A percentile compares a stretch with the other conserved stretches of the same genome.
These are phyloP conservation scores for Halcyon malimbica DNA, from an alignment of 2,113 vertebrate species.

Conservation along the genomic window DNA sequence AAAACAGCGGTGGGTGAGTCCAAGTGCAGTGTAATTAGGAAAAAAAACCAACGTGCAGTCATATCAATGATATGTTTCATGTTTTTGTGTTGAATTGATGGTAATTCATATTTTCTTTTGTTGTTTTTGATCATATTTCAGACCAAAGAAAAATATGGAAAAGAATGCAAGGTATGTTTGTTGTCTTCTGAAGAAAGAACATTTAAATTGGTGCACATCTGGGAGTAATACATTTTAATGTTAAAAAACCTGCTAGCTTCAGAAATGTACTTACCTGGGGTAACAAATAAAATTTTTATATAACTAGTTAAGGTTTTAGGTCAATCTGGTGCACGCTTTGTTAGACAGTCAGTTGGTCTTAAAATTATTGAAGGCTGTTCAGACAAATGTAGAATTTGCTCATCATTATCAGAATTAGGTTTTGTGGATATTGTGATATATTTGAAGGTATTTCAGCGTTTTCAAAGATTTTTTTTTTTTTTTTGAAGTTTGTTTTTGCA, in stretches of 20 bases:
- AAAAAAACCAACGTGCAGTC: accelerated
- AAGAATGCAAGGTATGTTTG: slow-evolving; percentile 94
- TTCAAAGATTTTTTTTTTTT: not conserved
- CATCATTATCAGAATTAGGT: not conserved
- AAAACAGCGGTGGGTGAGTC: not conserved
- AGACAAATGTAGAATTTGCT: not conserved
- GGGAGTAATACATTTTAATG: not conserved
- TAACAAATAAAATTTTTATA: not conserved
- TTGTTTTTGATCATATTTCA: slow-evolving; percentile 67
- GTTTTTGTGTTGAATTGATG: not conserved
- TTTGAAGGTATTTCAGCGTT: not conserved
- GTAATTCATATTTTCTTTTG: not conserved
- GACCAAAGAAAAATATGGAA: slow-evolving; percentile 99
- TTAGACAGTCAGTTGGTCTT: not conserved
- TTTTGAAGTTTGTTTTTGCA: not conserved
- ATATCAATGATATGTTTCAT: accelerated
- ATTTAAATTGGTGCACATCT: not conserved
- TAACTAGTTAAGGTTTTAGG: not conserved
- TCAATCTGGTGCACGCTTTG: not conserved
- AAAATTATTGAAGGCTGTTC: not conserved
- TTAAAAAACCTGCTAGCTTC: not conserved
- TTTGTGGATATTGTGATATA: not conserved
- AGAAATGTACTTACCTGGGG: not conserved
- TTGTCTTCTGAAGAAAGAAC: not conserved
- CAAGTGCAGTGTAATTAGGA: not conserved